phyloP scores from a whole-genome alignment of 2,888 invertebrate genomes.

The Capitulum mitella region DNA sequence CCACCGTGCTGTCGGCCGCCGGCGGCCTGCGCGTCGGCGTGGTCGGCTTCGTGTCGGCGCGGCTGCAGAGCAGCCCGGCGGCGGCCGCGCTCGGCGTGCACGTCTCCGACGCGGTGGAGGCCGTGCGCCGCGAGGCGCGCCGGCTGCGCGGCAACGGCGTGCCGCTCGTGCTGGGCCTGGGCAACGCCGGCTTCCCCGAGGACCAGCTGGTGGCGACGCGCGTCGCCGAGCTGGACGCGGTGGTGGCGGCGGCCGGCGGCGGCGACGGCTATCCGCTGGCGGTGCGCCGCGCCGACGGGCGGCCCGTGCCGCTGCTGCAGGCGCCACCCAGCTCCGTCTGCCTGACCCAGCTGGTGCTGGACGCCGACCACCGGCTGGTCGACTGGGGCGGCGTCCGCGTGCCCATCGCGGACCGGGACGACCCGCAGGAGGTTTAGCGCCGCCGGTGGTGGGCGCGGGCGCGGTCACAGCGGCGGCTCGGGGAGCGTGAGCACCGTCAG shows the following conservation, averaged over 20 bases:
- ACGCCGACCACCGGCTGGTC: background rate
- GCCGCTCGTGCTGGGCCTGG: background rate
- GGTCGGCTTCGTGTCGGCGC: background rate
- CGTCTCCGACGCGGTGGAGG: background rate
- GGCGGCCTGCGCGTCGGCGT: background rate
- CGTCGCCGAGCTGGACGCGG: background rate
- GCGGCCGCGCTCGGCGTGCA: background rate
- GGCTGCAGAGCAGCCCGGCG: background rate
- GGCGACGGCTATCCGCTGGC: background rate
- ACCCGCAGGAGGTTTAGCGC: background rate
- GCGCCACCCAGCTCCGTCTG: background rate
- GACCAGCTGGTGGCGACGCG: background rate
- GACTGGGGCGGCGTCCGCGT: background rate
- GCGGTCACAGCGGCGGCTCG: too few species aligned
- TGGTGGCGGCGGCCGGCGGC: background rate
- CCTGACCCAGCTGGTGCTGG: background rate
- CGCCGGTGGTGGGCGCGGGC: background rate
- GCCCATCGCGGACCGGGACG: background rate
- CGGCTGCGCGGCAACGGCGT: background rate
- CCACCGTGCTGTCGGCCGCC: background rate
- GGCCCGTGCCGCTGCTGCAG: constrained; percentile 10
- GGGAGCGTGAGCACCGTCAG: too few species aligned
- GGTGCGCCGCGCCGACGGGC: background rate
- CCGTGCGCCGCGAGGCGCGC: background rate
- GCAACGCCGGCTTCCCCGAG: constrained; percentile 8